These are phyloP conservation scores for Upupa epops DNA, from an alignment of 2,113 vertebrate species.

Conservation along the genomic window DNA sequence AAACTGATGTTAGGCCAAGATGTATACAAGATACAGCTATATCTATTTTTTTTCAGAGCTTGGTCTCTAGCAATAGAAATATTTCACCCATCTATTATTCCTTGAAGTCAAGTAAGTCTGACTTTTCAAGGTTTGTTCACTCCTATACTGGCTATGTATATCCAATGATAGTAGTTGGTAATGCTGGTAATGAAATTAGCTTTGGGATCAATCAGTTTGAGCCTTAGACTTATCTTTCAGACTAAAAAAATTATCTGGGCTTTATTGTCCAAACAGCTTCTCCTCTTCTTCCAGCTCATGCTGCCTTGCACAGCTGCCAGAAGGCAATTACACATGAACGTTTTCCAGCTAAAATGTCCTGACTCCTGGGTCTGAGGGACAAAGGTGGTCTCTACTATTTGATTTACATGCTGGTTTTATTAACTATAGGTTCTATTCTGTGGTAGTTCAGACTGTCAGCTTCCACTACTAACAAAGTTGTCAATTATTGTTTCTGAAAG, in stretches of 20 bases:
- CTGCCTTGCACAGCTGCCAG: not conserved
- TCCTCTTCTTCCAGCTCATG: not conserved
- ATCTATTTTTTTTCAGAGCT: not conserved
- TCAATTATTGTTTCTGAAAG: not conserved
- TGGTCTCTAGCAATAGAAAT: not conserved
- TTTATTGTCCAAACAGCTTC: not conserved
- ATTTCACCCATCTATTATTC: not conserved
- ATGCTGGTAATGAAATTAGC: not conserved
- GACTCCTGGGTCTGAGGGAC: not conserved
- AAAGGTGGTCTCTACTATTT: not conserved
- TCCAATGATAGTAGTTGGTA: not conserved
- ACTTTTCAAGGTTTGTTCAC: not conserved
- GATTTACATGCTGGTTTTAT: not conserved
- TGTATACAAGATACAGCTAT: not conserved
- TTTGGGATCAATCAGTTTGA: not conserved
- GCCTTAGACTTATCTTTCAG: not conserved
- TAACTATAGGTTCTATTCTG: not conserved
- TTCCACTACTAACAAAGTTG: not conserved
- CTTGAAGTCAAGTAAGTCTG: not conserved
- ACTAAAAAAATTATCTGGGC: not conserved
- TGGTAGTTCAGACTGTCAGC: not conserved
- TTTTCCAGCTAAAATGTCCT: not conserved
- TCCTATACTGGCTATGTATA: accelerated
- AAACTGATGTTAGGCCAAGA: not conserved
- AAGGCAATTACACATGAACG: not conserved